These are phyloP conservation scores for Microplitis demolitor DNA, from an alignment of 1,140 invertebrate genomes.

Conservation along the genomic window DNA sequence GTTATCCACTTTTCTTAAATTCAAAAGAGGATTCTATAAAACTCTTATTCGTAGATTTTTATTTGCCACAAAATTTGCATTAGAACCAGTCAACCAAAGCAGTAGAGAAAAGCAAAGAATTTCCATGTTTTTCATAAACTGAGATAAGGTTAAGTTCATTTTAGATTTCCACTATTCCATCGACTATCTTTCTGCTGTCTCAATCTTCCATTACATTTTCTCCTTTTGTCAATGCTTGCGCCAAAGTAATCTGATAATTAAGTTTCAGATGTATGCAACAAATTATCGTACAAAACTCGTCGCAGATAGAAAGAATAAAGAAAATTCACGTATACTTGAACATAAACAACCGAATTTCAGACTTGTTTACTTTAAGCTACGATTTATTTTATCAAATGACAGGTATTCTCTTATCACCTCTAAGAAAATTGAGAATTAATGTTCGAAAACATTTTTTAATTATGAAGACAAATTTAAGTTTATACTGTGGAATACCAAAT, in stretches of 20 bases:
- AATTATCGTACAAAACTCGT: not conserved
- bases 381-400: no score
- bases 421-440: no score
- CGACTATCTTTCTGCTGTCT: no score
- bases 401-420: no score
- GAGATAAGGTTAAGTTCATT: constrained; percentile 25
- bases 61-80: constrained; percentile 27
- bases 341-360: not conserved
- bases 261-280: constrained; percentile 39
- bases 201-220: not conserved
- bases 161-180: constrained; percentile 2
- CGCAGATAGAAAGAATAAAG: not conserved
- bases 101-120: constrained; percentile 17
- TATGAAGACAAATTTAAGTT: no score
- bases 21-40: not conserved
- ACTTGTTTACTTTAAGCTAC: no score
- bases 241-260: constrained; percentile 37
- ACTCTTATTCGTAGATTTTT: constrained; percentile 8
- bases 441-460: no score
- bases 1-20: constrained; percentile 21
- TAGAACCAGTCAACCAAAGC: constrained; percentile 11
- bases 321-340: not conserved
- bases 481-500: no score
- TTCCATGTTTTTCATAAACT: constrained; percentile 13
- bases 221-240: not conserved